Conservation (phyloP, 1,140 invertebrate genomes). For the Drepana arcuata region DNA sequence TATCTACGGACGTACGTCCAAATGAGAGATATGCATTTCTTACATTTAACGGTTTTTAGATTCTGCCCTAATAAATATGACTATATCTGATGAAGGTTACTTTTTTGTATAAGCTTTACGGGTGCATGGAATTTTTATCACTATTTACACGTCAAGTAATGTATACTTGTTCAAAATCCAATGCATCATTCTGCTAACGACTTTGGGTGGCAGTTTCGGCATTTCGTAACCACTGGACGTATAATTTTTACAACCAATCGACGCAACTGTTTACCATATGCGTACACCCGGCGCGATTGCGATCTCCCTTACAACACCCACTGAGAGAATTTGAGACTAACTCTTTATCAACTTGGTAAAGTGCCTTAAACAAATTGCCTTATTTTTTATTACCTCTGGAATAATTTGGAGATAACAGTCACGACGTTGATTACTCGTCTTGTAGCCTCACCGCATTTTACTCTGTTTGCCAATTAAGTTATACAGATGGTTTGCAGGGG, state of each 20-base stretch:
- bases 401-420: conserved; percentile 38
- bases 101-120: too few relatives aligned
- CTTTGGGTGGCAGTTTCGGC: conserved; percentile 23
- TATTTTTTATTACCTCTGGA: conserved; percentile 14
- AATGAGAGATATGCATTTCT: too few relatives aligned
- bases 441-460: conserved; percentile 17
- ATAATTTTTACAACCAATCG: conserved; percentile 18
- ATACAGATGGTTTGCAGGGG: conserved; percentile 35
- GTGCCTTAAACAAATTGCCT: conserved; percentile 17
- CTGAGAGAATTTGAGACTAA: too few relatives aligned
- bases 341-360: too few relatives aligned
- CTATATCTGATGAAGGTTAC: too few relatives aligned
- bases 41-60: too few relatives aligned
- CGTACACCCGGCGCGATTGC: conserved; percentile 37
- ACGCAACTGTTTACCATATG: conserved; percentile 43
- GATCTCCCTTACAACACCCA: too few relatives aligned
- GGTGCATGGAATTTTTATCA: too few relatives aligned
- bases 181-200: conserved; percentile 15
- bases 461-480: conserved; percentile 44
- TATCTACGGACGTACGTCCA: too few relatives aligned
- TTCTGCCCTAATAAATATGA: too few relatives aligned
- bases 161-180: background rate
- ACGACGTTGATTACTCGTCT: conserved; percentile 30
- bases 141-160: too few relatives aligned
- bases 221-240: conserved; percentile 8